phyloP scores from a whole-genome alignment of 2,888 invertebrate genomes.

The Mimachlamys varia region DNA sequence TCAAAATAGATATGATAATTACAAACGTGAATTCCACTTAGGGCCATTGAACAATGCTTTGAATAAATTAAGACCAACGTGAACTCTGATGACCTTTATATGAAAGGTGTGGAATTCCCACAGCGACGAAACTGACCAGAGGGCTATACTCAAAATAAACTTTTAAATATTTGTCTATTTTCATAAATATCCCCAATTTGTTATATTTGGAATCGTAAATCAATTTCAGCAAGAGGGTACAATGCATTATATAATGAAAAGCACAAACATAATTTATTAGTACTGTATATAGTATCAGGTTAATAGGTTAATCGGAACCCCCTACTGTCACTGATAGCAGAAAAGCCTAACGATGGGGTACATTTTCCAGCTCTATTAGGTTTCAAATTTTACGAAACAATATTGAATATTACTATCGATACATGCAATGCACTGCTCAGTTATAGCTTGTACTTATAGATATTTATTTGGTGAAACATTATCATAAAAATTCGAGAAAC shows the following conservation, averaged over 20 bases:
- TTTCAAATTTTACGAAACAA: slow-evolving; percentile 14
- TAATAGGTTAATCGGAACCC: background rate
- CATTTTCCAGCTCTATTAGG: background rate
- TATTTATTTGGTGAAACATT: background rate
- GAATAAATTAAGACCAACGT: background rate
- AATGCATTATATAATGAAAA: background rate
- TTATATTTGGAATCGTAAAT: background rate
- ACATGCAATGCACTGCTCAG: background rate
- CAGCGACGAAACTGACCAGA: background rate
- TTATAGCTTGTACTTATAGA: background rate
- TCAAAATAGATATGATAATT: background rate
- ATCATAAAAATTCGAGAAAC: background rate
- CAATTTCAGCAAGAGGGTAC: background rate
- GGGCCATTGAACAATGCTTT: background rate
- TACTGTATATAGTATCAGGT: background rate
- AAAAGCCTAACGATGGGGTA: background rate
- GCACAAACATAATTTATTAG: background rate
- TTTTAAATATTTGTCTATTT: background rate
- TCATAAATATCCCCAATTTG: background rate
- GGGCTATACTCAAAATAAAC: background rate
- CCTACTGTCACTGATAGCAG: background rate
- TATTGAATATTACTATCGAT: background rate
- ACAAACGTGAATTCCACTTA: background rate
- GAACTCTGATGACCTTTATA: background rate
- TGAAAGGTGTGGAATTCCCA: background rate